phyloP scores from a whole-genome alignment of 2,113 vertebrate genomes.

The Onychorhynchus coronatus region DNA sequence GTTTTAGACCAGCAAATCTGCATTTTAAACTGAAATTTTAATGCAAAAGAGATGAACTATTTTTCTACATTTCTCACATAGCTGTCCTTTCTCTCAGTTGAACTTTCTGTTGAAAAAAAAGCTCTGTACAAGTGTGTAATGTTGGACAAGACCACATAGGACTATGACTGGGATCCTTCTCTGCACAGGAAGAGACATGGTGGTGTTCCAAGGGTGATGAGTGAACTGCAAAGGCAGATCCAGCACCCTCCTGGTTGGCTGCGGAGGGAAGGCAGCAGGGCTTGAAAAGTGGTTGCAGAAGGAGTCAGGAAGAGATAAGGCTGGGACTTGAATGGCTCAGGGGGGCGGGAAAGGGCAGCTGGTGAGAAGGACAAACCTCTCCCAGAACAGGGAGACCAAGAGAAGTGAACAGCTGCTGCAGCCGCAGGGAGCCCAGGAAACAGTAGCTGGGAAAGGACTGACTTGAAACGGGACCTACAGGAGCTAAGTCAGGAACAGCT shows the following conservation, averaged over 20 bases:
- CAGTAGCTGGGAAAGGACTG: slow-evolving; percentile 55
- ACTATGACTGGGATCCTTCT: not conserved
- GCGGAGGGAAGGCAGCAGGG: not conserved
- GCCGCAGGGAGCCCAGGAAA: not conserved
- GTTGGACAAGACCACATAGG: fast-evolving
- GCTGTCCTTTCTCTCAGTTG: not conserved
- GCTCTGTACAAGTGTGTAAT: not conserved
- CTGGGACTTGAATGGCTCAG: not conserved
- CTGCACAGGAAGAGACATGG: not conserved
- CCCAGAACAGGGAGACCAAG: not conserved
- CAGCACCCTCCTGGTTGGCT: not conserved
- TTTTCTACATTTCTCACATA: not conserved
- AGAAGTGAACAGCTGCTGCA: slow-evolving; percentile 33
- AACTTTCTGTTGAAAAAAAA: not conserved
- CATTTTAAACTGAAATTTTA: not conserved
- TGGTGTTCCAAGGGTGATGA: not conserved
- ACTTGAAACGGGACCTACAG: slow-evolving; percentile 1
- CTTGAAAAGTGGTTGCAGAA: not conserved
- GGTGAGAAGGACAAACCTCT: not conserved
- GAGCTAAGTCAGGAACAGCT: slow-evolving; percentile 19
- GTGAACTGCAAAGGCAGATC: not conserved
- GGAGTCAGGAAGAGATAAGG: not conserved
- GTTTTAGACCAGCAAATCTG: not conserved
- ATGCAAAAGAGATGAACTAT: not conserved
- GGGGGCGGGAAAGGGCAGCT: not conserved